These are phyloP conservation scores for Benthosema pterotum DNA, from an alignment of 2,797 vertebrate species.

Conservation along the genomic window DNA sequence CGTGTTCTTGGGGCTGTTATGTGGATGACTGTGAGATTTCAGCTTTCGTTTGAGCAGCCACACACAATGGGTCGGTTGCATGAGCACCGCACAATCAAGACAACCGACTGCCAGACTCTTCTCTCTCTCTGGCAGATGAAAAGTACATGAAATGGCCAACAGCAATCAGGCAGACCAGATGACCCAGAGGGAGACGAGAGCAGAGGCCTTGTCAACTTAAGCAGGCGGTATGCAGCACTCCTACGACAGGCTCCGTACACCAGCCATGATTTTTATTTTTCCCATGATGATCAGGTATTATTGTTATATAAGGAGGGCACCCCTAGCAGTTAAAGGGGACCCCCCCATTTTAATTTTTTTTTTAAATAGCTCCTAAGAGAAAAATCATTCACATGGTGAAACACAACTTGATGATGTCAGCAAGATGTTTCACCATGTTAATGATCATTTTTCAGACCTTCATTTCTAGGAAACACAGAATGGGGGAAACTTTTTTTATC, in stretches of 20 bases:
- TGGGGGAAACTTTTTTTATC: too few species aligned
- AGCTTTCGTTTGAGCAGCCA: slow-evolving; percentile 67
- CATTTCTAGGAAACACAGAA: too few species aligned
- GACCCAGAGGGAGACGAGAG: slow-evolving; percentile 48
- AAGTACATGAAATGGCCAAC: slow-evolving; percentile 79
- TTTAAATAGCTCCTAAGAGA: too few species aligned
- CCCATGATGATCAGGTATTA: too few species aligned
- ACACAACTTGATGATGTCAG: too few species aligned
- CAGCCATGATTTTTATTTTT: too few species aligned
- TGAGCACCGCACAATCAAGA: slow-evolving; percentile 78
- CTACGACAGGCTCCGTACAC: slow-evolving; percentile 41
- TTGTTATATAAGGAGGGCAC: too few species aligned
- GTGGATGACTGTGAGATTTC: slow-evolving; percentile 73
- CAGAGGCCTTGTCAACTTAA: slow-evolving; percentile 45
- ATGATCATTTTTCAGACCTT: too few species aligned
- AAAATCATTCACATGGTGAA: too few species aligned
- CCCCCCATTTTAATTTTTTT: too few species aligned
- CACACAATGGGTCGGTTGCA: slow-evolving; percentile 75
- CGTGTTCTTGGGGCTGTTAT: slow-evolving; percentile 61
- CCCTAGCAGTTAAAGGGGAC: too few species aligned
- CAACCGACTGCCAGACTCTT: slow-evolving; percentile 50
- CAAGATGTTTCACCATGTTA: too few species aligned
- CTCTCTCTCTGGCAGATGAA: slow-evolving; percentile 73
- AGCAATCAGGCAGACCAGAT: slow-evolving; percentile 73
- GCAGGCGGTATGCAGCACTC: slow-evolving; percentile 58